Base-by-base conservation (phyloP, 2,113 vertebrate species). In the Nannobrachium achirus region DNA sequence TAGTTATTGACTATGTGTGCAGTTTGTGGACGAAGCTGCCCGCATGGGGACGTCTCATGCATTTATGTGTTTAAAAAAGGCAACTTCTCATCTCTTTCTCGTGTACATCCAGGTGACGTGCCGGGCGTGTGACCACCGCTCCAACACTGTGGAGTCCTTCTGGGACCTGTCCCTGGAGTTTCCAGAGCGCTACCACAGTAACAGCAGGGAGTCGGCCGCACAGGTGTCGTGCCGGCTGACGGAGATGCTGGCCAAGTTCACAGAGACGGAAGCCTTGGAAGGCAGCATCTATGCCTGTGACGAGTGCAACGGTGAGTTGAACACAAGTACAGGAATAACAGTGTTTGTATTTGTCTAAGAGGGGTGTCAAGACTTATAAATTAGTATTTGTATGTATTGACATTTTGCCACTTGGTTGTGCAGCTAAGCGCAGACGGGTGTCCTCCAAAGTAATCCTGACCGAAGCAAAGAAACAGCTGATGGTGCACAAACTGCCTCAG, bases 81-180 rank as follows among this genome's bases (percentile, higher is more conserved):
- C 25, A 5, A 33, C 39, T 19, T 9, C 40, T 62, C 13, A 19
- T 57, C 25, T 48, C 18, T 15, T 1, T 9, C 1, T 0, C 4
- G 8, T 10, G 13, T 2, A 0, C 15, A 0, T 49, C 63, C 75
- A 99, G 98, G 98, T 99, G 79, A 99, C 97, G 10, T 99, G 98
- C 78, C 80, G 96, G 83, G 95, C 96, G 0, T 99, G 98, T 81
- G 93, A 94, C 88, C 94, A 95, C 82, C 96, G 96, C 86, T 99
- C 98, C 57, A 95, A 98, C 93, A 99, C 97, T 0, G 93, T 99
- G 79, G 98, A 99, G 87, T 95, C 97, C 1, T 99, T 99, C 73
- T 99, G 98, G 98, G 98, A 99, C 86, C 90, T 99, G 41, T 99
- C 98, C 10, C 89, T 99, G 90, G 98, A 99, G 82, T 99, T 99